Conservation (phyloP, 2,888 invertebrate genomes). For the Smittia aterrima region DNA sequence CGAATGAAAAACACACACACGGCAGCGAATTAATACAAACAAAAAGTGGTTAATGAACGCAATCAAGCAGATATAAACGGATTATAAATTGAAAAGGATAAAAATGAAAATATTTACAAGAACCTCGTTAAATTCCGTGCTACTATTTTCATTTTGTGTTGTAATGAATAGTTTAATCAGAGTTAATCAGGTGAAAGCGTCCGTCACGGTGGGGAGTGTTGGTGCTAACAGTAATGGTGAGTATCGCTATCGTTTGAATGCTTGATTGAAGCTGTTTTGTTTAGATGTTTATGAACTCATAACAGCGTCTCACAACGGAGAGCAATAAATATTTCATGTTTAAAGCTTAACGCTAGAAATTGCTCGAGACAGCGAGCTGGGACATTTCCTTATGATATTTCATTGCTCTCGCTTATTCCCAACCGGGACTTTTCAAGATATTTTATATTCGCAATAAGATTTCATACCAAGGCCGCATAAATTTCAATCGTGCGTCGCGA, state of each 20-base stretch:
- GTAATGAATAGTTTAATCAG: slow-evolving; percentile 25
- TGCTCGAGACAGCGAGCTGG: neutral
- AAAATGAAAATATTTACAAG: slow-evolving; percentile 19
- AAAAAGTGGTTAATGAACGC: slow-evolving; percentile 11
- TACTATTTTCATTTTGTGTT: slow-evolving; percentile 19
- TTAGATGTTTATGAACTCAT: neutral
- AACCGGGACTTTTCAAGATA: neutral
- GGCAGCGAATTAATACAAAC: neutral
- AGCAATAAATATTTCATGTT: neutral
- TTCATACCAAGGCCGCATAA: neutral
- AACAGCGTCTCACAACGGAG: neutral
- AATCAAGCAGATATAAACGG: neutral
- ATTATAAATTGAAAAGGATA: slow-evolving; percentile 16
- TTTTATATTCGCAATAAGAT: neutral
- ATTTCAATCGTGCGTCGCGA: neutral
- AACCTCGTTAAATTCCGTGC: neutral
- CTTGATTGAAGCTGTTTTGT: neutral
- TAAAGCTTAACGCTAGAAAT: neutral
- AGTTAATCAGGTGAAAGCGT: slow-evolving; percentile 19
- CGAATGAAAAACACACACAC: neutral
- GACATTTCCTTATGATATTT: no score
- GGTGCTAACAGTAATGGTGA: slow-evolving; percentile 26
- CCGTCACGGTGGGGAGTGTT: neutral
- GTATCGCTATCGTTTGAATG: neutral
- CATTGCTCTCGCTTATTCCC: neutral